phyloP scores from a whole-genome alignment of 2,797 vertebrate genomes.

The Monodelphis domestica region DNA sequence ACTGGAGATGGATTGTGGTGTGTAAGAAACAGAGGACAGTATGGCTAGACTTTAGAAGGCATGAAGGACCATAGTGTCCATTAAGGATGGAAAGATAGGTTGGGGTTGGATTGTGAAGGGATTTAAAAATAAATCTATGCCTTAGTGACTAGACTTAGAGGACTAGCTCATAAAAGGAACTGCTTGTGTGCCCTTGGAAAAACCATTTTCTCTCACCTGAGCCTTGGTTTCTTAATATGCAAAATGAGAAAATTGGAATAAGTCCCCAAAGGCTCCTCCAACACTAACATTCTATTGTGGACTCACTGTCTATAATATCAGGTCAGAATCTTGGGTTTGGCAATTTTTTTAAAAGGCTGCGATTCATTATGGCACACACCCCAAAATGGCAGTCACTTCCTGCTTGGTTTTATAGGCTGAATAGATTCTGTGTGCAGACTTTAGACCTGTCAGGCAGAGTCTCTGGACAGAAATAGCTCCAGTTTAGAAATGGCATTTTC shows the following conservation, averaged over 20 bases:
- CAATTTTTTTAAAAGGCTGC: neutral
- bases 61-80: neutral
- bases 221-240: neutral
- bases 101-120: neutral
- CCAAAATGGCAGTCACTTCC: neutral
- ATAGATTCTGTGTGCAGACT: neutral
- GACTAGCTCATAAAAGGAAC: neutral
- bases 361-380: neutral
- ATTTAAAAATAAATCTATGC: neutral
- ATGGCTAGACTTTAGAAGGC: neutral
- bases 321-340: neutral
- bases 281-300: neutral
- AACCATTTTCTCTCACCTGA: neutral
- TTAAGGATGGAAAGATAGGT: neutral
- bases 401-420: neutral
- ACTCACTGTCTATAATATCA: neutral
- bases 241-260: neutral
- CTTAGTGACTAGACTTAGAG: neutral
- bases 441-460: neutral
- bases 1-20: neutral
- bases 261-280: neutral
- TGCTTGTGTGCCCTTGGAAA: neutral
- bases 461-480: neutral
- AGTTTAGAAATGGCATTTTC: neutral
- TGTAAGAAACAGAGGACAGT: neutral